These are phyloP conservation scores for Ameiurus melas DNA, from an alignment of 2,113 vertebrate species.

Conservation along the genomic window DNA sequence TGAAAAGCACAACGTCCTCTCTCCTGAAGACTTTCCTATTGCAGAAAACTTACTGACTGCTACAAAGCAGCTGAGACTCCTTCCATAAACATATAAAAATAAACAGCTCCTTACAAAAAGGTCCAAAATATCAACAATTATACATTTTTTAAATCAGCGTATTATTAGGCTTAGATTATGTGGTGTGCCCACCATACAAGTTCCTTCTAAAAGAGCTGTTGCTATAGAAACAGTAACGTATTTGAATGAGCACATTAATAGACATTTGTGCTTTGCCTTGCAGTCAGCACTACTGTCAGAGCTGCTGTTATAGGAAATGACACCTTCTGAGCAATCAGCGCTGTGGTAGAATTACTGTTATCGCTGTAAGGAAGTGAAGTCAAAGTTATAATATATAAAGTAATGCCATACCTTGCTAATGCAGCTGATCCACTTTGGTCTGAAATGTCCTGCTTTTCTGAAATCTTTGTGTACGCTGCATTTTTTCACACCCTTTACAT, in stretches of 20 bases:
- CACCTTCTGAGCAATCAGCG: neutral
- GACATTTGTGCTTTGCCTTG: neutral
- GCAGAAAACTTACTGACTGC: neutral
- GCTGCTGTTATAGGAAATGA: neutral
- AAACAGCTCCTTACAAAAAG: neutral
- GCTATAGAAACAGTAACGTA: neutral
- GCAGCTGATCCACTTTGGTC: neutral
- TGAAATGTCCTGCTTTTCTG: neutral
- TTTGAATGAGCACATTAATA: neutral
- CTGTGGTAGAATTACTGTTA: neutral
- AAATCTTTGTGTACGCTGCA: neutral
- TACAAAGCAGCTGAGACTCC: neutral
- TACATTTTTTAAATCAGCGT: neutral
- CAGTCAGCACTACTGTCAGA: neutral
- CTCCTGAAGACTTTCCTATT: neutral
- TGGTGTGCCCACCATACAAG: neutral
- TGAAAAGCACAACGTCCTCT: neutral
- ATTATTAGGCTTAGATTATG: neutral
- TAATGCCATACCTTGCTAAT: neutral
- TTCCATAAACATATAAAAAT: neutral
- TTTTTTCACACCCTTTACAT: constrained; percentile 11
- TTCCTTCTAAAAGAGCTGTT: neutral
- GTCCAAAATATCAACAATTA: neutral
- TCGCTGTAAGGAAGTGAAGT: neutral
- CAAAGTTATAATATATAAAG: neutral